phyloP scores from a whole-genome alignment of 2,888 invertebrate genomes.

The Tenthredo distinguenda region DNA sequence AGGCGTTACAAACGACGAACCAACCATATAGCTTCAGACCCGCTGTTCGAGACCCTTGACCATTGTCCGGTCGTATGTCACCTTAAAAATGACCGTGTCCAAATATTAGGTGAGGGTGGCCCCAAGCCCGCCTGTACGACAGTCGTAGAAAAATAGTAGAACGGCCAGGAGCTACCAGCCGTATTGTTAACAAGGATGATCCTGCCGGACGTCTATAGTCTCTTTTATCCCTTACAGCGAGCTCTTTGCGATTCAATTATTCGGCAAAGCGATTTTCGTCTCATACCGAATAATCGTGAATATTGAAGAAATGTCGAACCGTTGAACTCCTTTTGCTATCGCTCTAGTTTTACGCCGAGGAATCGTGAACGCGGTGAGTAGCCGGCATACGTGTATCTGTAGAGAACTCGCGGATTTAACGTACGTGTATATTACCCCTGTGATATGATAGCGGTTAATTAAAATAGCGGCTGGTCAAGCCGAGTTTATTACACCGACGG shows the following conservation, averaged over 20 bases:
- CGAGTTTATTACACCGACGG: constrained; percentile 69
- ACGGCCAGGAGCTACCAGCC: background rate
- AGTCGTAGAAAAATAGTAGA: background rate
- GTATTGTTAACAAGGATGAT: constrained; percentile 15
- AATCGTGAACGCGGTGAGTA: background rate
- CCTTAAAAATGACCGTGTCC: constrained; percentile 67
- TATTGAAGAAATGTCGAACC: constrained; percentile 7
- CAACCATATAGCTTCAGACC: constrained; percentile 57
- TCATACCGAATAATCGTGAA: background rate
- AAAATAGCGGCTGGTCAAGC: constrained; percentile 74
- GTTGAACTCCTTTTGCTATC: background rate
- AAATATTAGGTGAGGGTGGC: constrained; percentile 65
- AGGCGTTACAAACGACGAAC: constrained; percentile 66
- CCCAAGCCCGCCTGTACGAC: background rate
- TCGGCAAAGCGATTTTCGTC: background rate
- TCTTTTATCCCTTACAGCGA: background rate
- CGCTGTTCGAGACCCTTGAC: constrained; percentile 45
- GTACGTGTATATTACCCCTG: background rate
- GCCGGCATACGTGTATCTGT: background rate
- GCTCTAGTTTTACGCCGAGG: background rate
- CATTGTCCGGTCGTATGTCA: constrained; percentile 64
- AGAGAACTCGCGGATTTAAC: background rate
- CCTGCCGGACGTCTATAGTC: background rate
- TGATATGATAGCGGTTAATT: constrained; percentile 67
- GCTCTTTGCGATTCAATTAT: background rate